Conservation (phyloP, 2,888 invertebrate genomes). For the Nineta flava region DNA sequence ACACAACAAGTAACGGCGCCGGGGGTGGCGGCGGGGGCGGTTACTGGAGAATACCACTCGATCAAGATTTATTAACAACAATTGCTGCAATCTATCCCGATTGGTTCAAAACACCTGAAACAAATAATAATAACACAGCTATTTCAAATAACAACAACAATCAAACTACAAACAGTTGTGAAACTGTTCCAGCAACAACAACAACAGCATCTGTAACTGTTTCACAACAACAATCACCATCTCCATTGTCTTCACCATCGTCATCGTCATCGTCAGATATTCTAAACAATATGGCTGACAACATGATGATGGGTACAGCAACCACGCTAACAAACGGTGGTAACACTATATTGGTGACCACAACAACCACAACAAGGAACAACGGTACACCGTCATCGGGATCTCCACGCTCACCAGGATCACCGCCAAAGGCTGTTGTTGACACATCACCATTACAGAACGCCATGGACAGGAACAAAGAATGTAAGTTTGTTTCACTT, state of each 20-base stretch:
- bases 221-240: slow-evolving; percentile 18
- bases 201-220: slow-evolving; percentile 15
- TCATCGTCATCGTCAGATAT: slow-evolving; percentile 25
- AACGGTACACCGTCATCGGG: slow-evolving; percentile 14
- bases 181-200: slow-evolving; percentile 8
- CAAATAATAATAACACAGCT: slow-evolving; percentile 15
- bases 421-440: slow-evolving; percentile 82
- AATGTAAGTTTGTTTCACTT: slow-evolving; percentile 66
- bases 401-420: slow-evolving; percentile 36
- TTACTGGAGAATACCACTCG: slow-evolving; percentile 84
- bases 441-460: slow-evolving; percentile 88
- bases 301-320: slow-evolving; percentile 20
- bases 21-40: slow-evolving; percentile 46
- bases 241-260: slow-evolving; percentile 23
- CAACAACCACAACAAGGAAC: neutral
- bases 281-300: slow-evolving; percentile 25
- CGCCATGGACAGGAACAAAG: slow-evolving; percentile 92
- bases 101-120: slow-evolving; percentile 58
- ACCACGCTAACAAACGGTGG: slow-evolving; percentile 16
- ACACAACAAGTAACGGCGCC: slow-evolving; percentile 25
- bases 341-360: too few species aligned
- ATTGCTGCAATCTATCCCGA: slow-evolving; percentile 84
- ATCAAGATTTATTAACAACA: slow-evolving; percentile 83
- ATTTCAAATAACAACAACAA: slow-evolving; percentile 16
- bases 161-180: neutral